Evolutionary conservation across 2,113 vertebrate genomes (phyloP).

Genomic region (Carollia perspicillata): DNA sequence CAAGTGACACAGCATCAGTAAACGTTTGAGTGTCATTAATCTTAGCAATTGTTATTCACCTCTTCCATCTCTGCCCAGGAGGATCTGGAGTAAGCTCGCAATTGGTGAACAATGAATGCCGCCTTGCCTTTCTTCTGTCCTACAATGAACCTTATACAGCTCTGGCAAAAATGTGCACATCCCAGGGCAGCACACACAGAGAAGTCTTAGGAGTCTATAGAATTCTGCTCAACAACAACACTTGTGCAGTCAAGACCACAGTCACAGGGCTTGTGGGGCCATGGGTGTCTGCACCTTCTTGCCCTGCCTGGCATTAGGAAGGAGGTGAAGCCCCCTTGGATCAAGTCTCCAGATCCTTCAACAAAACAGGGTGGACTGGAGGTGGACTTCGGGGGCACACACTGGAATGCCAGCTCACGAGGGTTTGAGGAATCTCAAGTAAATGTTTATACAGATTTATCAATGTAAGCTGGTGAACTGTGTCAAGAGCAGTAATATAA

Average conservation of each 20-base stretch:
- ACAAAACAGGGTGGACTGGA: no score
- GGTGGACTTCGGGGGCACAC: not conserved
- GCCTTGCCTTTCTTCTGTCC: not conserved
- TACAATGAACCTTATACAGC: fast-evolving
- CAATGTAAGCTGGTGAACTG: not conserved
- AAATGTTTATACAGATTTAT: not conserved
- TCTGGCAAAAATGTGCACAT: not conserved
- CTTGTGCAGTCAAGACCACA: not conserved
- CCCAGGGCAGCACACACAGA: not conserved
- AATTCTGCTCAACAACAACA: not conserved
- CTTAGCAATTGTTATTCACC: not conserved
- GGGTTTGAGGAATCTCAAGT: not conserved
- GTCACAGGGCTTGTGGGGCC: not conserved
- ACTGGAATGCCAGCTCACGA: no score
- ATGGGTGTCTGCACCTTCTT: not conserved
- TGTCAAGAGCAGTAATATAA: not conserved
- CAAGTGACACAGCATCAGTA: not conserved
- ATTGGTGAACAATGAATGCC: fast-evolving
- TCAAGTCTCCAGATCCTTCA: not conserved
- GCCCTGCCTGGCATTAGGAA: not conserved
- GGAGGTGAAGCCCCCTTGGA: not conserved
- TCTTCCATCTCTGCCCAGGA: not conserved
- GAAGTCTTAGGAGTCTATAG: not conserved
- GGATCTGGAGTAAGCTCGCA: not conserved
- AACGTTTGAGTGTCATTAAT: not conserved